Conservation (phyloP, 2,888 invertebrate genomes). For the Drosophila ustulata region DNA sequence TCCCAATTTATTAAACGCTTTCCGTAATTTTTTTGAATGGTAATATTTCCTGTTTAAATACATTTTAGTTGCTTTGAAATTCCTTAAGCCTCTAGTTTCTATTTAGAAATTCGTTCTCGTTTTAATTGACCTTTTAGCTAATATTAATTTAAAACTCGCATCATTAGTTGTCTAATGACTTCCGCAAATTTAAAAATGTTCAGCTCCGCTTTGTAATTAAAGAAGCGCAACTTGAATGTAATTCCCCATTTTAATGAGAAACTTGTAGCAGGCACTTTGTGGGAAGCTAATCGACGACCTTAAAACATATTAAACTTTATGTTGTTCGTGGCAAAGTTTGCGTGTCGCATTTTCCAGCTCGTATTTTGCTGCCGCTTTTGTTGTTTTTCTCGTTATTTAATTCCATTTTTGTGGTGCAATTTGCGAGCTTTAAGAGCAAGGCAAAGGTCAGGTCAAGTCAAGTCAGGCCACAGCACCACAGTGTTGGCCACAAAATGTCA, state of each 20-base stretch:
- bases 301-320: constrained; percentile 47
- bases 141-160: background rate
- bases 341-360: constrained; percentile 20
- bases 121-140: background rate
- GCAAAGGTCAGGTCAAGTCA: constrained; percentile 28
- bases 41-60: too few species aligned
- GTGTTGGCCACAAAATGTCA: constrained; percentile 60
- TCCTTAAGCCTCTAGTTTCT: background rate
- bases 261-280: background rate
- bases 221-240: constrained; percentile 2
- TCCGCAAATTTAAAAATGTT: background rate
- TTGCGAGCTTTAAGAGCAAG: constrained; percentile 52
- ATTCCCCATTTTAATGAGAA: constrained; percentile 5
- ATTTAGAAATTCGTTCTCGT: background rate
- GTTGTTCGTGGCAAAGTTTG: constrained; percentile 22
- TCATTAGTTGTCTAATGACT: constrained; percentile 4
- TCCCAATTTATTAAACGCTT: too few species aligned
- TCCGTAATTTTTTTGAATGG: too few species aligned
- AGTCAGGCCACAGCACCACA: constrained; percentile 19
- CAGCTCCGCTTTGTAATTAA: background rate
- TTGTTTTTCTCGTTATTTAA: constrained; percentile 47
- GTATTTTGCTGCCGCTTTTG: background rate
- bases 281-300: constrained; percentile 29
- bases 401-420: constrained; percentile 33
- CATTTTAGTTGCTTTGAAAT: background rate